Evolutionary conservation across 2,113 vertebrate genomes (phyloP).

Genomic region (Trogon melanurus): DNA sequence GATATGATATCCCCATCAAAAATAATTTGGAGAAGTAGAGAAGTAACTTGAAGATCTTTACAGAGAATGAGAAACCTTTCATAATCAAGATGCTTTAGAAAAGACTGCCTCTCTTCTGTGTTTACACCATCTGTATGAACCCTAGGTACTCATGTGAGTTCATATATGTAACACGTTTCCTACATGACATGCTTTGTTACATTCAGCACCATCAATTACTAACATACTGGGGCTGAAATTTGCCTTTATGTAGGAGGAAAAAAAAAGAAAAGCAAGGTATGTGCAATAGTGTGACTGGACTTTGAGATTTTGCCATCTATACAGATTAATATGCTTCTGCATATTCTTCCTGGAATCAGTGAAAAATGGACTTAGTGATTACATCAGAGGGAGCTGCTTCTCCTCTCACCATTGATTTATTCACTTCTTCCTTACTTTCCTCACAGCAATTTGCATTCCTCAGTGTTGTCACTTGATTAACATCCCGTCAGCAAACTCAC

Average conservation of each 20-base stretch:
- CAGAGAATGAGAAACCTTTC: neutral
- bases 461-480: neutral
- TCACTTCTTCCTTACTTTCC: neutral
- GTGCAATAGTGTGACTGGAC: neutral
- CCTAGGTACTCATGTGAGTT: neutral
- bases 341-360: neutral
- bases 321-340: neutral
- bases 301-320: neutral
- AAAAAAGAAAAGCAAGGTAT: neutral
- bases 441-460: constrained; percentile 5
- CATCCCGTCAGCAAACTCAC: constrained; percentile 2
- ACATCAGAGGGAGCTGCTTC: neutral
- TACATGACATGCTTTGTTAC: neutral
- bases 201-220: neutral
- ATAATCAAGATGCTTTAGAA: neutral
- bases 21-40: neutral
- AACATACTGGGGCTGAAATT: neutral
- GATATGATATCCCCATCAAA: neutral
- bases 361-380: neutral
- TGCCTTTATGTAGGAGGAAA: neutral
- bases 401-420: neutral
- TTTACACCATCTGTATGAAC: accelerated
- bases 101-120: neutral
- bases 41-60: neutral
- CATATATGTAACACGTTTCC: neutral